Conservation (phyloP, 2,888 invertebrate species). For the Sylvicola cinctus region DNA sequence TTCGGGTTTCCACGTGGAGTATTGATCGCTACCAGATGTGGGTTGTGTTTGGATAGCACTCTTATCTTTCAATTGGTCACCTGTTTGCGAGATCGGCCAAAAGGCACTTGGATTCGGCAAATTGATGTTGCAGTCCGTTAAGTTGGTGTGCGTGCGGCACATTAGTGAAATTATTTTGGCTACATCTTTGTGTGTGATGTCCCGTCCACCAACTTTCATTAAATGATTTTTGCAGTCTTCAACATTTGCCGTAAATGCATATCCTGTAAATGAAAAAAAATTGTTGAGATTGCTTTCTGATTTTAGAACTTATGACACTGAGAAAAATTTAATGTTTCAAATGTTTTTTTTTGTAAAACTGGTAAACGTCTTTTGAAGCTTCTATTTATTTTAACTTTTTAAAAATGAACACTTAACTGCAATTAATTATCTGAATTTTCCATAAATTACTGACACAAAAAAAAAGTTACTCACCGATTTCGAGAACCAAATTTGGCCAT, state of each 20-base stretch:
- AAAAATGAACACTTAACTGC: background rate
- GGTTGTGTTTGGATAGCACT: conserved; percentile 32
- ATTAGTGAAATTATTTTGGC: conserved; percentile 73
- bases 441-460: too few relatives aligned
- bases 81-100: too few relatives aligned
- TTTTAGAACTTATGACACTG: background rate
- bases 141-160: conserved; percentile 52
- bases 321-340: background rate
- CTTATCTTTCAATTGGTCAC: conserved; percentile 27
- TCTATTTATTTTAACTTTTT: too few relatives aligned
- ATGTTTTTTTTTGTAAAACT: background rate
- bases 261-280: conserved; percentile 27
- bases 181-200: conserved; percentile 63
- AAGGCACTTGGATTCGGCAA: conserved; percentile 44
- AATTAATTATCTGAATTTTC: background rate
- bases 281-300: too few relatives aligned
- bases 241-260: conserved; percentile 63
- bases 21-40: conserved; percentile 26
- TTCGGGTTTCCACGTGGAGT: conserved; percentile 73
- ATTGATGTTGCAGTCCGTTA: conserved; percentile 47
- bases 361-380: too few relatives aligned
- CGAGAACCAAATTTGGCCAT: conserved; percentile 72
- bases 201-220: conserved; percentile 59
- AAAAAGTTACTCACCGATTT: conserved; percentile 34
- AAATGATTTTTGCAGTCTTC: conserved; percentile 78